phyloP scores from a whole-genome alignment of 2,113 vertebrate species.

The Plecturocebus donacophilus region DNA sequence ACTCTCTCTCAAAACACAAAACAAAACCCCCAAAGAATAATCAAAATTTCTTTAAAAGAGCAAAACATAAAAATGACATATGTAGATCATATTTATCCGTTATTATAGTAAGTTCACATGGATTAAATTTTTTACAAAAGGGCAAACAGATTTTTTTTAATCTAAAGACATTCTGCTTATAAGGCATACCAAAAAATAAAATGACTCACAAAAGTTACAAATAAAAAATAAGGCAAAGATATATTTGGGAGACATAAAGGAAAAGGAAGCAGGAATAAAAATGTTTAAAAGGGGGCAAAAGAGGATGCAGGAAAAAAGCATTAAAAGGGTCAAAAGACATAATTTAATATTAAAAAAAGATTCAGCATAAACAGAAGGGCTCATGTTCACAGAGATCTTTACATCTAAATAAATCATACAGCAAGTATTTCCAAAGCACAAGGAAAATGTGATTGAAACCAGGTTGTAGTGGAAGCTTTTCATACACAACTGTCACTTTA shows the following conservation, averaged over 20 bases:
- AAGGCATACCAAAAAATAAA: slow-evolving; percentile 39
- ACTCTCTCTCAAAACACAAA: too few relatives aligned
- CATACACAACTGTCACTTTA: accelerated
- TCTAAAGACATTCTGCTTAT: slow-evolving; percentile 10
- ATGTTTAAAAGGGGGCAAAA: background rate
- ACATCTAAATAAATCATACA: too few relatives aligned
- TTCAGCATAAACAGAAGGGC: background rate
- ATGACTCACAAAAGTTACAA: slow-evolving; percentile 34
- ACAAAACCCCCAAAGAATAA: background rate
- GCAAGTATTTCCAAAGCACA: background rate
- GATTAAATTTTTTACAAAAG: background rate
- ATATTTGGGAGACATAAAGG: background rate
- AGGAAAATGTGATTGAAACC: background rate
- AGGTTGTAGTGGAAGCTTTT: background rate
- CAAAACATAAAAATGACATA: background rate
- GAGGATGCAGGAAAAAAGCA: background rate
- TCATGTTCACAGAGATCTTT: background rate
- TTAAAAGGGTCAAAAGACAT: background rate
- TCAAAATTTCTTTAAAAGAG: background rate
- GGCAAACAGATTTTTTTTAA: background rate
- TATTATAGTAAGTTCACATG: background rate
- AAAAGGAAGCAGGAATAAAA: background rate
- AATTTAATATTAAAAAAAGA: background rate
- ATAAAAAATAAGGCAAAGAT: slow-evolving; percentile 17
- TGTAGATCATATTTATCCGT: background rate